Base-by-base conservation (phyloP, 2,797 vertebrate species). In the Acestrorhynchus altus region DNA sequence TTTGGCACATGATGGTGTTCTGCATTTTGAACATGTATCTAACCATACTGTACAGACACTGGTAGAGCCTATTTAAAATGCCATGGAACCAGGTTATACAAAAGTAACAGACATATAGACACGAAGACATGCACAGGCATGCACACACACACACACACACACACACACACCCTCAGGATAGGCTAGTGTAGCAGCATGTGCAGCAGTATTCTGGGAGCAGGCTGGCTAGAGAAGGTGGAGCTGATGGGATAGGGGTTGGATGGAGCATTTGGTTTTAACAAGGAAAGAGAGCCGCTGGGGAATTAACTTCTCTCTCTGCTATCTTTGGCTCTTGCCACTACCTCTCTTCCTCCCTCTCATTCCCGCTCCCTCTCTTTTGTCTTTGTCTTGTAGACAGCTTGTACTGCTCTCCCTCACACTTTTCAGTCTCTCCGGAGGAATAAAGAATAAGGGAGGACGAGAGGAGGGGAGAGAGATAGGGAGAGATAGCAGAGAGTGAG, bases 321-420 rank as follows among this genome's bases (percentile, higher is more conserved):
- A 77, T 74, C 71, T 80, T 82, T 74, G 74, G 74, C 61, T 77
- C 47, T 52, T 74, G 66, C 76, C 65, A 67, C 73, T 67, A 54
- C 66, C 39, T 64, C 60, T 63, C 72, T 59, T 71, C 60, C 49
- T 59, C 51, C 52, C 59, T 69, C 51, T 56, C 47, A 72, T 72
- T 56, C 63, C 49, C 67, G 35, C 70, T 60, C n/a, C 8, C 60
- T 64, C 74, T 72, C 54, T 51, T 81, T 74, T 76, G 65, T 81
- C 74, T 79, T 71, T 76, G 77, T 79, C 80, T 77, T 68, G 54
- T 66, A 78, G 68, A 79, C 69, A 68, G 59, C 72, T 79, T 77
- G 47, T 79, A 71, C 54, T 46, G 54, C 60, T 76, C 42, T 74
- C 75, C 54, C 79, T 61, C 72, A 75, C 42, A 67, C 64, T 47